Percentiles rank a stretch among this genome's conserved stretches.
These are phyloP conservation scores for Pteronotus mesoamericanus DNA, from an alignment of 2,797 vertebrate genomes.

Conservation along the genomic window DNA sequence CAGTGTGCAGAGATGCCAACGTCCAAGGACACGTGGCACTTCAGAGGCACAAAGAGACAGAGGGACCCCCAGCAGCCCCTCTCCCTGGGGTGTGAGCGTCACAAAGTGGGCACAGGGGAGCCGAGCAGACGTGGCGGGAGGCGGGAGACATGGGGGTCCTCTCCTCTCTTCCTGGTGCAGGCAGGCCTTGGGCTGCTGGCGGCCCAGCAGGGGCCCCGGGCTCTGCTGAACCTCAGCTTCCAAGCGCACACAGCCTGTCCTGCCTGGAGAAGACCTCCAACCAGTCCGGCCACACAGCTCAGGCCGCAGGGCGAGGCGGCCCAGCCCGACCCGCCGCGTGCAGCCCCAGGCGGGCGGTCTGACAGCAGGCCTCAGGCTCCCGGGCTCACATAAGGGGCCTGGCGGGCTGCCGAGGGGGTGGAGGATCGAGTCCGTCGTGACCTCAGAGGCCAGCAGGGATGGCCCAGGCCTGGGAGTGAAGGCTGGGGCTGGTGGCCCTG, in stretches of 20 bases:
- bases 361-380: constrained; percentile 53
- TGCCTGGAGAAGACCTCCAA: neutral
- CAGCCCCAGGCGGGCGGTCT: neutral
- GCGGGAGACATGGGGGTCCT: neutral
- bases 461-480: constrained; percentile 35
- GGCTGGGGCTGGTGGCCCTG: constrained; percentile 44
- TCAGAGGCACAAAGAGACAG: constrained; percentile 27
- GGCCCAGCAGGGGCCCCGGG: neutral
- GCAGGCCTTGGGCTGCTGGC: neutral
- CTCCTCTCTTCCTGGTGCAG: neutral
- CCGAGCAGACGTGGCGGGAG: neutral
- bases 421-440: constrained; percentile 63
- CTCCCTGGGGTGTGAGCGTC: neutral
- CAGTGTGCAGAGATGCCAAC: neutral
- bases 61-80: neutral
- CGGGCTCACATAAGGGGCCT: constrained; percentile 67
- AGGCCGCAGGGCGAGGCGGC: neutral
- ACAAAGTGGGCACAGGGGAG: neutral
- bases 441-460: constrained; percentile 56
- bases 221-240: neutral
- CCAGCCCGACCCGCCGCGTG: neutral
- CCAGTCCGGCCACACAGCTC: neutral
- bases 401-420: constrained; percentile 55
- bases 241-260: neutral
- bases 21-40: neutral